Evolutionary conservation across 2,113 vertebrate species (phyloP), one percentile per base, ranked within the genome.

Genomic region (Suncus etruscus): DNA sequence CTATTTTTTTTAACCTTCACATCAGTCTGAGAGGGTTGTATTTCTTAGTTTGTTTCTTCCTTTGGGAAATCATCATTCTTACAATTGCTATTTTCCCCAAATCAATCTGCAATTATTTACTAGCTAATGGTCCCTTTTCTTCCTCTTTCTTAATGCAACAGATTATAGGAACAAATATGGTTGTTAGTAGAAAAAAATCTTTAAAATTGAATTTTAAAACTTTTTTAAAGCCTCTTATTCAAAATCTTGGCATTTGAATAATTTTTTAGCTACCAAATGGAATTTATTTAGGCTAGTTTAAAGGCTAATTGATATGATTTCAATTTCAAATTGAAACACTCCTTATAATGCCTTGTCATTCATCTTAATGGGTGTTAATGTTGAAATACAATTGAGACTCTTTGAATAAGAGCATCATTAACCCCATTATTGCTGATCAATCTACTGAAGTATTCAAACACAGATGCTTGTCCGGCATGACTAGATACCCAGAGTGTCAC

Each of bases 251-350:
- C 94, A 83, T 83, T 66, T 90, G 88, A 94, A 83, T 95, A 86
- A 86, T 91, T 91, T 94, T 90, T 50, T 81, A 92, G 84, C 83
- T 88, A 94, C 79, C 79, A 84, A 83, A 94, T 1, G 24, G 93
- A 95, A 96, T 95, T 94, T 96, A 95, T 95, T 96, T 95, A 94
- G 95, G 91, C 95, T 94, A 93, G 94, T 94, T 91, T 95, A 94
- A 97, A 96, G 93, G 95, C 95, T 95, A 95, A 95, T 97, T 95
- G 94, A 95, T 90, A 93, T 58, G 29, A 95, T 95, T 96, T 97
- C 93, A 94, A 94, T 95, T 95, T 95, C 90, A 95, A 95, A 95
- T 96, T 24, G 87, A 90, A 96, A 95, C 91, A 70, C 90, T 86
- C 66, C 95, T 94, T 94, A 86, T 45, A 83, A 94, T 91, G 92